Conservation (phyloP, 2,797 vertebrate genomes). For the Paedocypris micromegethes region DNA sequence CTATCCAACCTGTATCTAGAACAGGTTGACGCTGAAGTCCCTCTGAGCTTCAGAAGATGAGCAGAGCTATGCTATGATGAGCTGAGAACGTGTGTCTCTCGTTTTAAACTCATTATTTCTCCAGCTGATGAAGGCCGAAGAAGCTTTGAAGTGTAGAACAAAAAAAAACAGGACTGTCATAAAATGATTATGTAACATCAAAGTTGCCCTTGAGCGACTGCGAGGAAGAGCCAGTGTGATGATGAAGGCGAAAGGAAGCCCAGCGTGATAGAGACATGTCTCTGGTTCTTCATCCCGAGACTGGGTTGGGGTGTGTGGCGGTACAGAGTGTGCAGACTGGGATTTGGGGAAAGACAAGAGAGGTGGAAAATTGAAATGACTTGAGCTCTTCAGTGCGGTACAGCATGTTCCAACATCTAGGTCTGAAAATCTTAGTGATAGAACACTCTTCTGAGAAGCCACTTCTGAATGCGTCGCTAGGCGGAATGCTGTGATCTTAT, state of each 20-base stretch:
- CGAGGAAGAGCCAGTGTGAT: constrained; percentile 17
- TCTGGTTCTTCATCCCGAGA: neutral
- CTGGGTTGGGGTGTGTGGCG: neutral
- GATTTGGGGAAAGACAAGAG: constrained; percentile 16
- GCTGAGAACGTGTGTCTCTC: constrained; percentile 26
- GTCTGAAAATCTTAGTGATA: constrained; percentile 12
- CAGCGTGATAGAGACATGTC: neutral
- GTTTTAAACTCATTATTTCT: constrained; percentile 14
- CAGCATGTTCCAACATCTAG: constrained; percentile 11
- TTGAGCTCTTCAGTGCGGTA: constrained; percentile 16
- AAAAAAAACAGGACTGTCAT: constrained; percentile 34
- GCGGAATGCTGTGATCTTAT: neutral
- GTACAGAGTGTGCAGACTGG: constrained; percentile 1
- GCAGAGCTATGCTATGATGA: constrained; percentile 29
- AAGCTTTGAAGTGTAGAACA: constrained; percentile 42
- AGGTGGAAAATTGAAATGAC: constrained; percentile 24
- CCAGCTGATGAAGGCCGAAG: constrained; percentile 35
- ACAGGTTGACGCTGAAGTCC: neutral
- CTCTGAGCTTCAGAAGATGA: constrained; percentile 10
- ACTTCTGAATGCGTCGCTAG: neutral
- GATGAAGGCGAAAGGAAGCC: constrained; percentile 10
- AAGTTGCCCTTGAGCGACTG: constrained; percentile 32
- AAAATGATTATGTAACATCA: constrained; percentile 39
- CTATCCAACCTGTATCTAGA: too few species aligned
- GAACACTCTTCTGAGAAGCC: constrained; percentile 1